These are phyloP conservation scores for Eupeodes latifasciatus DNA, from an alignment of 2,888 invertebrate genomes.

Conservation along the genomic window DNA sequence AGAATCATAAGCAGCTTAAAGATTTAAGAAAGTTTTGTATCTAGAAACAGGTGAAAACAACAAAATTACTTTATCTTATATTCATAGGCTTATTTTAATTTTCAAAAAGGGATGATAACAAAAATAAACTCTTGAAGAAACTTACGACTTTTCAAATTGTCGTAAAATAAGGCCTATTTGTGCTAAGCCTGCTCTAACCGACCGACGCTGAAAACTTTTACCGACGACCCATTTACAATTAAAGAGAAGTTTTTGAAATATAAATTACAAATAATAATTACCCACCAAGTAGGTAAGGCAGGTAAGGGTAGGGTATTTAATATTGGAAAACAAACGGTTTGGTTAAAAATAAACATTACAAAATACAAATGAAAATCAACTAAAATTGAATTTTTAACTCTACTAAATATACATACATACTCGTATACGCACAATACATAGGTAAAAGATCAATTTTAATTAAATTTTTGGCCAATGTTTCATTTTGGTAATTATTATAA, in stretches of 20 bases:
- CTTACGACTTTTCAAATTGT: not conserved
- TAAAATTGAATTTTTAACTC: not conserved
- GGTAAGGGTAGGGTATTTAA: not conserved
- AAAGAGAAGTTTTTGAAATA: not conserved
- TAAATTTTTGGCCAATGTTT: not conserved
- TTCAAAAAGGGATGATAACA: no score
- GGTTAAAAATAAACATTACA: not conserved
- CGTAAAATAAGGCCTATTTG: not conserved
- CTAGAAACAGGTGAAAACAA: no score
- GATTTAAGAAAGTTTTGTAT: no score
- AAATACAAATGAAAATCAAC: not conserved
- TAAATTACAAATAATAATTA: slow-evolving; percentile 7
- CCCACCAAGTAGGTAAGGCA: not conserved
- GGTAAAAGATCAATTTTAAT: slow-evolving; percentile 1
- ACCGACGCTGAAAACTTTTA: not conserved
- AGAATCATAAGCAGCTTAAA: no score
- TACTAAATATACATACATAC: not conserved
- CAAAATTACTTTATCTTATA: no score
- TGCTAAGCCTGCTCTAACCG: not conserved
- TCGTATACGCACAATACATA: not conserved
- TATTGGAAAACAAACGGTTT: not conserved
- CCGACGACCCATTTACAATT: not conserved
- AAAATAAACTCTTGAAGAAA: no score
- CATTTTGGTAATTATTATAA: not conserved
- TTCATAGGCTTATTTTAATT: no score